Evolutionary conservation across 1,140 invertebrate genomes (phyloP).

Genomic region (Drosophila seguyi): DNA sequence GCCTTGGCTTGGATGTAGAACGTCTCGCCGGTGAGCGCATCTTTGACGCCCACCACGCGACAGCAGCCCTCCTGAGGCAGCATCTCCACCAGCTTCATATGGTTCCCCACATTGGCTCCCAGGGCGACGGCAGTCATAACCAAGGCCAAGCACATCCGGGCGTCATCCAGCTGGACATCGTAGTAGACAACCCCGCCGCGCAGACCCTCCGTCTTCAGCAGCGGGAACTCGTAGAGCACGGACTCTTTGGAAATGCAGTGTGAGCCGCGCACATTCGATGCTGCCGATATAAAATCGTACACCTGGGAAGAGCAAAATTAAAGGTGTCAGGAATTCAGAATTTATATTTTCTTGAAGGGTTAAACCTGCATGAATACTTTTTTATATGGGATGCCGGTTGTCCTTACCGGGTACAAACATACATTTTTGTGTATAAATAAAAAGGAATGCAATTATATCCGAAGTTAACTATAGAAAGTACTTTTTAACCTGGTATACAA

Average conservation of each 20-base stretch:
- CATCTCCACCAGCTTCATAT: conserved; percentile 37
- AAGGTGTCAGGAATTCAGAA: background rate
- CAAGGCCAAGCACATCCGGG: conserved; percentile 66
- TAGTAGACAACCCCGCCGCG: conserved; percentile 66
- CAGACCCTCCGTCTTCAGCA: conserved; percentile 43
- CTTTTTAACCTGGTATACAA: no score
- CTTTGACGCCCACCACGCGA: conserved; percentile 42
- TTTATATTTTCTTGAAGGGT: background rate
- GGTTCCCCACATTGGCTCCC: conserved; percentile 56
- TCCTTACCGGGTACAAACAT: no score
- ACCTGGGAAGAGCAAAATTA: background rate
- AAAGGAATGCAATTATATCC: no score
- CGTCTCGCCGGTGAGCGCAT: conserved; percentile 12
- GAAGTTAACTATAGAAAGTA: no score
- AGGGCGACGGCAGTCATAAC: conserved; percentile 50
- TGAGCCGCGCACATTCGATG: conserved; percentile 52
- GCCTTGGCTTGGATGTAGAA: conserved; percentile 37
- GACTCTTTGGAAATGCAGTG: conserved; percentile 40
- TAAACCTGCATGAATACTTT: background rate
- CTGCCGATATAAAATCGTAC: conserved; percentile 61
- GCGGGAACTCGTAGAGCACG: conserved; percentile 57
- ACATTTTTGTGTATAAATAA: no score
- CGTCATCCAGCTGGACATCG: conserved; percentile 64
- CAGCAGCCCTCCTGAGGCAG: conserved; percentile 11
- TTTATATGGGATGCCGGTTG: no score